Percentiles rank a stretch among this genome's conserved stretches.
phyloP scores from a whole-genome alignment of 2,797 vertebrate genomes.

The Anabacerthia variegaticeps region DNA sequence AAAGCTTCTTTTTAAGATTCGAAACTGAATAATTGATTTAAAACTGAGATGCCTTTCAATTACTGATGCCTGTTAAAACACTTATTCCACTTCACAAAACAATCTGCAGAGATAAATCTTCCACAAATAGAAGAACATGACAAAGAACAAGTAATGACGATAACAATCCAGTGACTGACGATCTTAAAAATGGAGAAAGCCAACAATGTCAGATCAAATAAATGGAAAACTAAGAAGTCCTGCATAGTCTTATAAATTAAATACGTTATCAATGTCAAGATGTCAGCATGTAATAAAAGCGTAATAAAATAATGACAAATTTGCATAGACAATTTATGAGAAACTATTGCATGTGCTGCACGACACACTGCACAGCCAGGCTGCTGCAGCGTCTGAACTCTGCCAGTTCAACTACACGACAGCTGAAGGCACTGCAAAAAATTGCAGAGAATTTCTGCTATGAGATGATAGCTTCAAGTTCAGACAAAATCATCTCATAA shows the following conservation, averaged over 20 bases:
- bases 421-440: neutral
- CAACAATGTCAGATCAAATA: conserved; percentile 51
- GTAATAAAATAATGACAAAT: conserved; percentile 22
- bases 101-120: conserved; percentile 1
- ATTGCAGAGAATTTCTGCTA: neutral
- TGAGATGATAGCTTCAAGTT: neutral
- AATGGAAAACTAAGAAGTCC: conserved; percentile 7
- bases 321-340: neutral
- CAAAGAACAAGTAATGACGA: conserved; percentile 33
- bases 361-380: neutral
- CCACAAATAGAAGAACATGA: conserved; percentile 28
- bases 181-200: conserved; percentile 16
- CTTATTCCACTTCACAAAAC: conserved; percentile 39
- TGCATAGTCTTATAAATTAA: conserved; percentile 40
- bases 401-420: neutral
- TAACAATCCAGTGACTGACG: conserved; percentile 17
- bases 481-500: neutral
- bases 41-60: conserved; percentile 18
- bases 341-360: neutral
- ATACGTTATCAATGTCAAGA: conserved; percentile 14
- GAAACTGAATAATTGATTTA: conserved; percentile 31
- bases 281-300: conserved; percentile 20
- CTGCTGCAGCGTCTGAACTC: neutral
- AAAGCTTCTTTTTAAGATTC: neutral
- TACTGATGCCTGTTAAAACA: conserved; percentile 38